phyloP scores from a whole-genome alignment of 2,797 vertebrate genomes.

The Tenualosa ilisha region DNA sequence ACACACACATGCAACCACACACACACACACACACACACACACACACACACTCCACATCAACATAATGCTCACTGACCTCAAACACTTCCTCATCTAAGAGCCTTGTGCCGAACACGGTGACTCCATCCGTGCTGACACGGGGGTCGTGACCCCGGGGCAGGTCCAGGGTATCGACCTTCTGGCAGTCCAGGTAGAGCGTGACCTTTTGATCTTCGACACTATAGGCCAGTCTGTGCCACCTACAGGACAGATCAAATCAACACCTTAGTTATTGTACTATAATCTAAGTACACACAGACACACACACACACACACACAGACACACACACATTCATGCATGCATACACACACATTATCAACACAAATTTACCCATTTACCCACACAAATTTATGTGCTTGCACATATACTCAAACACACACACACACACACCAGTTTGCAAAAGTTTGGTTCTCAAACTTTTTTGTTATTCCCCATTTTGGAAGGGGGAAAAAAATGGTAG shows the following conservation, averaged over 20 bases:
- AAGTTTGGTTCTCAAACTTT: too few species aligned
- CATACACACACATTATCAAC: neutral
- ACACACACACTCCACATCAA: neutral
- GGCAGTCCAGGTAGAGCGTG: conserved; percentile 90
- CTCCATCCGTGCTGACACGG: conserved; percentile 86
- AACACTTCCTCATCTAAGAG: conserved; percentile 94
- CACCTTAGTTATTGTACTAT: neutral
- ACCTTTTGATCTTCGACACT: conserved; percentile 88
- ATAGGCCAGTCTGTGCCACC: conserved; percentile 96
- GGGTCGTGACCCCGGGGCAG: conserved; percentile 84
- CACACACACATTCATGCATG: neutral
- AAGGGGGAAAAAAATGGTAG: too few species aligned
- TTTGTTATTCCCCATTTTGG: too few species aligned
- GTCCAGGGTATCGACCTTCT: conserved; percentile 82
- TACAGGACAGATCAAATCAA: conserved; percentile 53
- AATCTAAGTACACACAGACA: neutral
- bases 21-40: neutral
- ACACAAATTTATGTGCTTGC: neutral
- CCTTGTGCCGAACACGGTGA: conserved; percentile 93
- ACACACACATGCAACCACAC: neutral
- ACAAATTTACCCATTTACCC: neutral
- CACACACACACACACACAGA: neutral
- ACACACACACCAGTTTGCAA: neutral
- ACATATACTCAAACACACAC: neutral
- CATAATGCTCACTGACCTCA: conserved; percentile 78